Conservation (phyloP, 1,140 invertebrate genomes). For the Helicoverpa armigera region DNA sequence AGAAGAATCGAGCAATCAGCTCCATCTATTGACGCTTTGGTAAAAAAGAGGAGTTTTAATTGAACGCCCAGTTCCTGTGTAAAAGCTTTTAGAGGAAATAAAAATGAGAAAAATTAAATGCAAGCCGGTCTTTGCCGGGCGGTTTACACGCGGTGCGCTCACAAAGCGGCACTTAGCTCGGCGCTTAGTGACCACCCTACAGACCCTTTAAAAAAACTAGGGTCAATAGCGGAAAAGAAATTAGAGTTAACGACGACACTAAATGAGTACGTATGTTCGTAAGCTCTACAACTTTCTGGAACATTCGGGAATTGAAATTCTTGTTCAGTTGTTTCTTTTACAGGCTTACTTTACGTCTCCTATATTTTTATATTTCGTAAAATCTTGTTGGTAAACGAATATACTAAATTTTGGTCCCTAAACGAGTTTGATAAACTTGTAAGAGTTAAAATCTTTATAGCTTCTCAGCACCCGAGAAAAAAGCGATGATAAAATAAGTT, state of each 20-base stretch:
- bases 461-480: slow-evolving; percentile 10
- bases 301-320: slow-evolving; percentile 37
- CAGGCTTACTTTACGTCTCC: not conserved
- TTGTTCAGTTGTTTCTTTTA: slow-evolving; percentile 15
- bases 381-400: not conserved
- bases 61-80: slow-evolving; percentile 64
- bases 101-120: slow-evolving; percentile 62
- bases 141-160: slow-evolving; percentile 59
- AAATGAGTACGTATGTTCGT: slow-evolving; percentile 36
- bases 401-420: not conserved
- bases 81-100: slow-evolving; percentile 70
- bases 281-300: slow-evolving; percentile 12
- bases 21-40: slow-evolving; percentile 49
- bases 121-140: slow-evolving; percentile 56
- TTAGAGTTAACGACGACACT: slow-evolving; percentile 50
- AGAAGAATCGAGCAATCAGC: slow-evolving; percentile 37
- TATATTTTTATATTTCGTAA: slow-evolving; percentile 21
- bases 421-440: slow-evolving; percentile 26
- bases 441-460: slow-evolving; percentile 28
- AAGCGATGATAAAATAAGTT: slow-evolving; percentile 8
- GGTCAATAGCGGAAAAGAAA: slow-evolving; percentile 51
- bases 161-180: slow-evolving; percentile 55
- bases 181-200: slow-evolving; percentile 54
- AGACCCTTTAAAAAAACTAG: slow-evolving; percentile 51
- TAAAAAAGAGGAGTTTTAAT: slow-evolving; percentile 66